phyloP scores from a whole-genome alignment of 2,113 vertebrate species.

The Phyllopteryx taeniolatus region DNA sequence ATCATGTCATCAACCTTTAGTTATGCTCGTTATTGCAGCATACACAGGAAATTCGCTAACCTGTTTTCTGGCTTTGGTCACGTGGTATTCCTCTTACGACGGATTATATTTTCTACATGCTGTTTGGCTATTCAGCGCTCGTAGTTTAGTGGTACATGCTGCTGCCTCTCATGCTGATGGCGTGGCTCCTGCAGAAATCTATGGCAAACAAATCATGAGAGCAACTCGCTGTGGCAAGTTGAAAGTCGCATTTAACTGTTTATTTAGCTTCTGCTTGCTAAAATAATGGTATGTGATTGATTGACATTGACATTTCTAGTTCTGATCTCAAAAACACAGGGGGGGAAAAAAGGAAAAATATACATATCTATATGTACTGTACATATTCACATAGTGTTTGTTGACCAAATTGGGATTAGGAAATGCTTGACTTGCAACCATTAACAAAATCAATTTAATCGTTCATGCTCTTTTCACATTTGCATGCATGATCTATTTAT shows the following conservation, averaged over 20 bases:
- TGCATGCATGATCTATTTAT: conserved; percentile 17
- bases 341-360: not conserved
- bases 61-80: too few relatives aligned
- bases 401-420: not conserved
- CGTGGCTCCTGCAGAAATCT: too few relatives aligned
- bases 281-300: not conserved
- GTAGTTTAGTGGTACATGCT: too few relatives aligned
- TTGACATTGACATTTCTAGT: not conserved
- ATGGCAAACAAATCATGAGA: not conserved
- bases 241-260: not conserved
- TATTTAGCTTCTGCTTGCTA: not conserved
- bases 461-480: conserved; percentile 7
- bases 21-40: too few relatives aligned
- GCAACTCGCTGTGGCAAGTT: too few relatives aligned
- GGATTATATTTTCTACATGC: too few relatives aligned
- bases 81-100: too few relatives aligned
- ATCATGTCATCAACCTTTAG: too few relatives aligned
- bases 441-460: not conserved
- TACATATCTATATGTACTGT: not conserved
- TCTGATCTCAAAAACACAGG: not conserved
- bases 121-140: too few relatives aligned
- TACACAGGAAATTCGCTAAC: too few relatives aligned
- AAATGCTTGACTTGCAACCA: not conserved
- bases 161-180: too few relatives aligned
- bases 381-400: not conserved